These are phyloP conservation scores for Aleadryas rufinucha DNA, from an alignment of 2,113 vertebrate genomes.

Conservation along the genomic window DNA sequence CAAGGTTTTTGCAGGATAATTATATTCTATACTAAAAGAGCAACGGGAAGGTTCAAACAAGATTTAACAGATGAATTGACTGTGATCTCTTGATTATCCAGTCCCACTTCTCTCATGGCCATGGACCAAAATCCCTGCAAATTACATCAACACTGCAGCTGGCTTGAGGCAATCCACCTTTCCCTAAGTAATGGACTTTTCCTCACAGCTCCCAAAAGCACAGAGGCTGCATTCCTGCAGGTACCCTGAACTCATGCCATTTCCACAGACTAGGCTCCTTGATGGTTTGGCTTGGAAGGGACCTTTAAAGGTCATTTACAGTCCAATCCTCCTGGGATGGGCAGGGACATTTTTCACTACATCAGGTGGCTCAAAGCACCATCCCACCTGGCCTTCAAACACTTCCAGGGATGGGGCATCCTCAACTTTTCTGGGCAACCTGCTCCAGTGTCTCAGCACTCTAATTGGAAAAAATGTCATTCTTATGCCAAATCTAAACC, in stretches of 20 bases:
- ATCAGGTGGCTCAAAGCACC: neutral
- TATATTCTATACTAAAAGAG: neutral
- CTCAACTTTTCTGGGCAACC: neutral
- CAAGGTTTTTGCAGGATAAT: neutral
- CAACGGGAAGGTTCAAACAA: neutral
- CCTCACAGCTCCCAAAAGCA: neutral
- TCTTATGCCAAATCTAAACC: neutral
- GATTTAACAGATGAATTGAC: neutral
- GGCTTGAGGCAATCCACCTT: neutral
- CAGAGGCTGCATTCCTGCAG: rapidly evolving
- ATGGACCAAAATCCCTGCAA: neutral
- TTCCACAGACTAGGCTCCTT: neutral
- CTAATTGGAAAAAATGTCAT: rapidly evolving
- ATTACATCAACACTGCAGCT: neutral
- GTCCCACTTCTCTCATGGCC: neutral
- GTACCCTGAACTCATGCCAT: neutral
- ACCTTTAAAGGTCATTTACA: neutral
- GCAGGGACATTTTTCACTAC: neutral
- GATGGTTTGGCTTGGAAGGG: neutral
- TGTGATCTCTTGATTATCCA: neutral
- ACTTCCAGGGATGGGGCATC: rapidly evolving
- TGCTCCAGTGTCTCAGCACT: neutral
- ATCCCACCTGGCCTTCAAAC: neutral
- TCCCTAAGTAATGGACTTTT: neutral
- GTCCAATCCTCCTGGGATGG: neutral